A percentile compares a stretch with the other conserved stretches of the same genome.
Evolutionary conservation across 2,113 vertebrate species (phyloP).

Genomic region (Scartelaos histophorus): DNA sequence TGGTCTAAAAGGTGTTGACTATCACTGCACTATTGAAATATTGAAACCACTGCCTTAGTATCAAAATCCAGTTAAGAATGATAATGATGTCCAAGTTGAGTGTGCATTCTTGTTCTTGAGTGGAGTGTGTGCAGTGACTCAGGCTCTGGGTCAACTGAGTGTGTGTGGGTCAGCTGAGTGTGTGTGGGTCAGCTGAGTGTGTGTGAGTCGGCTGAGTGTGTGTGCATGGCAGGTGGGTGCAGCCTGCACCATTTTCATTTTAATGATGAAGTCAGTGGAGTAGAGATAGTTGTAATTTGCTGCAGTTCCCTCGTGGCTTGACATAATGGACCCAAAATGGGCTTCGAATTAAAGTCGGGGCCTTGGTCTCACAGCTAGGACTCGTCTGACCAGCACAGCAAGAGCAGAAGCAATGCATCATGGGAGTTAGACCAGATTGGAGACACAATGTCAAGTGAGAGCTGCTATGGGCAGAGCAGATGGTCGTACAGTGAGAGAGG

Average conservation of each 20-base stretch:
- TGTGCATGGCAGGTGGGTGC: constrained; percentile 63
- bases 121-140: background rate
- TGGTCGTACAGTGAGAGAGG: background rate
- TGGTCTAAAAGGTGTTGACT: too few species aligned
- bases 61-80: too few species aligned
- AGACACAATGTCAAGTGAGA: background rate
- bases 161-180: constrained; percentile 40
- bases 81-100: background rate
- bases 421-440: constrained; percentile 12
- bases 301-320: constrained; percentile 64
- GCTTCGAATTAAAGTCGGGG: constrained; percentile 67
- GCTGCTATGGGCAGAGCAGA: constrained; percentile 5
- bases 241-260: constrained; percentile 67
- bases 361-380: constrained; percentile 52
- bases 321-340: constrained; percentile 76
- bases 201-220: constrained; percentile 40
- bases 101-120: background rate
- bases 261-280: constrained; percentile 76
- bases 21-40: too few species aligned
- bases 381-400: constrained; percentile 16
- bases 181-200: constrained; percentile 39
- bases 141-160: constrained; percentile 30
- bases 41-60: too few species aligned
- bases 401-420: constrained; percentile 36
- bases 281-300: constrained; percentile 76